Evolutionary conservation across 1,140 invertebrate genomes (phyloP), one percentile per base, ranked within the genome.

Genomic region (Neodiprion fabricii): DNA sequence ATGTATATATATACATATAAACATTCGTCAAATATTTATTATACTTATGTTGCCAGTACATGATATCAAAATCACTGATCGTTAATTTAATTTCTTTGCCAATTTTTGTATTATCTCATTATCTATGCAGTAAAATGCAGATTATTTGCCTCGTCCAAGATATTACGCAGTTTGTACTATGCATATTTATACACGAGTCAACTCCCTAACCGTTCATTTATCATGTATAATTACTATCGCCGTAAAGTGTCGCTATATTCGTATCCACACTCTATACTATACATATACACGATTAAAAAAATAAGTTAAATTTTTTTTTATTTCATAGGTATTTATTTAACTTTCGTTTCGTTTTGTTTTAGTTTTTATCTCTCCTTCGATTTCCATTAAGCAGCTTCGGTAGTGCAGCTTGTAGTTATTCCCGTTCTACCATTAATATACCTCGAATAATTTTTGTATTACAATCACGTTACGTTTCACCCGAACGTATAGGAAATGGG

Each of bases 391-490:
- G 85, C 84, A 71, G 85, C 84, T 86, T 86, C 73, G 70, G 81
- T 87, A 84, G 83, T 75, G 76, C 77, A 79, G 85, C 81, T 85
- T 83, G 74, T 84, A 84, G 80, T 77, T 68, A 65, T 73, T 74
- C 71, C 75, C 70, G 53, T 61, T 61, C 11, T 61, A 0, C 50
- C 68, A 66, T 75, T 72, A 68, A 65, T 75, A 69, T 71, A 71
- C 74, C 40, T 74, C n/a, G 48, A 68, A 48, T 69, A 5, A 40
- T 61, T 61, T 61, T 12, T 2, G 28, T 3, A 61, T 17, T 17
- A 14, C 11, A 61, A 61, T 61, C 53, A 2, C 28, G 28, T 40
- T 2, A 40, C 28, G 28, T 40, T 40, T 40, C 28, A 40, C 28
- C 28, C 5, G 28, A 40, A 40, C 28, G 28, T 61, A 17, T 61